Percentiles rank a stretch among this genome's conserved stretches.
Conservation (phyloP, 1,140 invertebrate genomes). For the Bombus waltoni region DNA sequence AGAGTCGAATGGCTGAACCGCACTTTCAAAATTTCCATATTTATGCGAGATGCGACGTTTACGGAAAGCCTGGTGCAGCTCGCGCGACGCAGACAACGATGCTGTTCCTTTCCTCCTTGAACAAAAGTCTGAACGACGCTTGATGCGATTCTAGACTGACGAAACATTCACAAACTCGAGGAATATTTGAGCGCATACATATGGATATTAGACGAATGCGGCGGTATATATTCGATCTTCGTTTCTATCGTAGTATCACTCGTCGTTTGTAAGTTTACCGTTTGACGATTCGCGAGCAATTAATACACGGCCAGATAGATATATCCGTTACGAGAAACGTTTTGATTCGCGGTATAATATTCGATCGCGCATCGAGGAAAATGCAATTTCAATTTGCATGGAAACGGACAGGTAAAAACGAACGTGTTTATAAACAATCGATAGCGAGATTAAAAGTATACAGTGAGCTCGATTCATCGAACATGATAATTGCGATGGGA, state of each 20-base stretch:
- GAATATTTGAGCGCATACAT: not conserved
- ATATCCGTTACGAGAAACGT: not conserved
- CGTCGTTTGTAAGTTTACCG: not conserved
- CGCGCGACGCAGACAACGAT: not conserved
- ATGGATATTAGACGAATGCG: not conserved
- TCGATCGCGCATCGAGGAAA: not conserved
- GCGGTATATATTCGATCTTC: not conserved
- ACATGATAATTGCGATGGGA: constrained; percentile 18
- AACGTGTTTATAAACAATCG: constrained; percentile 26
- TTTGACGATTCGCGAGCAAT: not conserved
- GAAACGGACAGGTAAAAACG: not conserved
- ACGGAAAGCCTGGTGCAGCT: not conserved
- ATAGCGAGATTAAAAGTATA: constrained; percentile 37
- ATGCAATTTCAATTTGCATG: constrained; percentile 23
- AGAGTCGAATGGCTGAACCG: not conserved
- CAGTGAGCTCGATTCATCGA: not conserved
- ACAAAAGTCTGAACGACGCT: not conserved
- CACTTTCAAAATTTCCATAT: constrained; percentile 25
- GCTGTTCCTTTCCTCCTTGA: not conserved
- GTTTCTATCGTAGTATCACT: not conserved
- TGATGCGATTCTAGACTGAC: not conserved
- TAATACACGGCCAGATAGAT: not conserved
- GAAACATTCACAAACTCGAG: not conserved
- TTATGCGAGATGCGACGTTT: not conserved
- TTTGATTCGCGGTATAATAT: constrained; percentile 12